These are phyloP conservation scores for Ancistrus triradiatus DNA, from an alignment of 2,113 vertebrate species.

Conservation along the genomic window DNA sequence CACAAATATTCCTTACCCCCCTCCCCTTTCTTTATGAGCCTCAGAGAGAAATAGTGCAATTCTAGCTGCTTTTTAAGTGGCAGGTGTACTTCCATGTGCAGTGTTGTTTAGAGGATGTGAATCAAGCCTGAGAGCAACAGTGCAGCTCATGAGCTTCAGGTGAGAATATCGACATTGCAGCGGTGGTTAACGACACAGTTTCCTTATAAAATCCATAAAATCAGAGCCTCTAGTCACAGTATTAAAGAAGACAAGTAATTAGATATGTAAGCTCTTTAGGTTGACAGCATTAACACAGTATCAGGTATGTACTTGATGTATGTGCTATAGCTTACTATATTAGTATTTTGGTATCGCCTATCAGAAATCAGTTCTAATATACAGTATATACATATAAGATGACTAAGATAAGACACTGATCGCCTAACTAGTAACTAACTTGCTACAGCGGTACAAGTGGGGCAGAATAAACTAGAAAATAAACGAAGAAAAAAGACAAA, in stretches of 20 bases:
- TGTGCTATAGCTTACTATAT: too few species aligned
- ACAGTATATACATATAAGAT: too few species aligned
- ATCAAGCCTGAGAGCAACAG: conserved; percentile 47
- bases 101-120: conserved; percentile 58
- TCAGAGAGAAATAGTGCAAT: conserved; percentile 50
- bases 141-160: conserved; percentile 41
- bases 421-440: too few species aligned
- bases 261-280: background rate
- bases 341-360: too few species aligned
- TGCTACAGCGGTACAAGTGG: too few species aligned
- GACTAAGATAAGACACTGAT: too few species aligned
- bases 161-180: conserved; percentile 35
- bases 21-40: conserved; percentile 47
- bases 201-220: conserved; percentile 43
- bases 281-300: background rate
- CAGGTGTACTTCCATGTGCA: conserved; percentile 61
- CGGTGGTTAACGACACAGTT: conserved; percentile 55
- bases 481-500: too few species aligned
- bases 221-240: background rate
- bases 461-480: too few species aligned
- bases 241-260: background rate
- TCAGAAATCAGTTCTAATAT: too few species aligned
- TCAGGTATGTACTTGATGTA: background rate
- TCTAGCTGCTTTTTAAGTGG: conserved; percentile 54
- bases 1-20: conserved; percentile 58